Evolutionary conservation across 2,888 invertebrate genomes (phyloP), one percentile per base, ranked within the genome.

Genomic region (Polyommatus icarus): DNA sequence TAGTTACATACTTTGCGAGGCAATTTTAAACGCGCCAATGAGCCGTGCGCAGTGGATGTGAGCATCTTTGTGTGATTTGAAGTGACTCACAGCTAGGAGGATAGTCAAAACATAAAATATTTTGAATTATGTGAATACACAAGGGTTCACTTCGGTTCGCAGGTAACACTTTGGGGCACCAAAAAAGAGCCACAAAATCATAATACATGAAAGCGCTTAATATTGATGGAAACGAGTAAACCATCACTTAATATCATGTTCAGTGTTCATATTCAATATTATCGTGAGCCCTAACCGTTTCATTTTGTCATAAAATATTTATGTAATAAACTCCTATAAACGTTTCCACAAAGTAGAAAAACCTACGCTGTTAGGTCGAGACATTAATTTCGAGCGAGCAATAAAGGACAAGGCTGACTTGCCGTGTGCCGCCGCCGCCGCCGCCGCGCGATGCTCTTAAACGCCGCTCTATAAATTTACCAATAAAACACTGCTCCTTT

Each of bases 301-400:
- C 84, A 85, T 85, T 87, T 85, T 82, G 84, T 87, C 84, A 86
- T 88, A 87, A 89, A 87, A 87, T 87, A 88, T 90, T 89, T 87
- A 85, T 84, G 85, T 90, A 90, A 91, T 90, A 91, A 91, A 90
- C 91, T 87, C 87, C 84, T 85, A 88, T 90, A 90, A 92, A 90
- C 86, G 88, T 86, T 88, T 80, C 87, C 90, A 89, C 92, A 91
- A 90, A 91, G 90, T 90, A 90, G 86, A 88, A 89, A 89, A 91
- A 91, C 88, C 88, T 88, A 85, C 84, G 86, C 84, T 85, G 85
- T 87, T 86, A 89, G 90, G 90, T 90, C 87, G 90, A 87, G 91
- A 91, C 91, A 93, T 93, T 93, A 93, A 93, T 93, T 93, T 93
- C 88, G 89, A 88, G 88, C 91, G 86, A 91, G 93, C 92, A 93